These are phyloP conservation scores for Belonocnema kinseyi DNA, from an alignment of 1,140 invertebrate species.

Conservation along the genomic window DNA sequence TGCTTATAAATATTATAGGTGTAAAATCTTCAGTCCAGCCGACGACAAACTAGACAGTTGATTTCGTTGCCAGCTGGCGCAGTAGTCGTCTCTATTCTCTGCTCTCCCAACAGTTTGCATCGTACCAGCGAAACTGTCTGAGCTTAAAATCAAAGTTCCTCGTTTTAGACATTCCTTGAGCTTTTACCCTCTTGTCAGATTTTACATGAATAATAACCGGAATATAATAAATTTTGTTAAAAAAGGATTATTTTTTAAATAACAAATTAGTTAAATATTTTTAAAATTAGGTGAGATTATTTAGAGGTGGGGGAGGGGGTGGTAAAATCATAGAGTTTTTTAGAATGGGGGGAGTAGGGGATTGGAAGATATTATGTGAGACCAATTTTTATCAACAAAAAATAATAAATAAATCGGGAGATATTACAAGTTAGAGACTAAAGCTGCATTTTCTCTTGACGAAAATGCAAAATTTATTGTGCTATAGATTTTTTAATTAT, in stretches of 20 bases:
- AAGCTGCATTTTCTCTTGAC: too few species aligned
- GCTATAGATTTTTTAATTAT: too few species aligned
- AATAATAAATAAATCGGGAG: too few species aligned
- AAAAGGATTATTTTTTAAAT: background rate
- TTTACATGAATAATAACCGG: background rate
- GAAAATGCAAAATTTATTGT: too few species aligned
- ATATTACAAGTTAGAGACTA: too few species aligned
- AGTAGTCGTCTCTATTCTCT: conserved; percentile 15
- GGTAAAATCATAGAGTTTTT: too few species aligned
- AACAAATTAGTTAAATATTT: too few species aligned
- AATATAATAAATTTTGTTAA: background rate
- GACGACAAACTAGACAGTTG: conserved; percentile 24
- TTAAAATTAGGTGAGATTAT: too few species aligned
- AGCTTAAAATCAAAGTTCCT: conserved; percentile 9
- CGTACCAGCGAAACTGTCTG: background rate
- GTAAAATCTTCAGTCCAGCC: background rate
- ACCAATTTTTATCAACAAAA: too few species aligned
- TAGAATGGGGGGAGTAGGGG: too few species aligned
- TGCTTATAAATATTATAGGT: conserved; percentile 19
- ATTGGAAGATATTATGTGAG: too few species aligned
- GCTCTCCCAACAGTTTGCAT: background rate
- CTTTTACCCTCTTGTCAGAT: background rate
- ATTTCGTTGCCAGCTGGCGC: conserved; percentile 19
- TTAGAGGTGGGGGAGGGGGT: too few species aligned
- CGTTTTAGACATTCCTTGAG: background rate